These are phyloP conservation scores for Harpagifer antarcticus DNA, from an alignment of 2,797 vertebrate species.

Conservation along the genomic window DNA sequence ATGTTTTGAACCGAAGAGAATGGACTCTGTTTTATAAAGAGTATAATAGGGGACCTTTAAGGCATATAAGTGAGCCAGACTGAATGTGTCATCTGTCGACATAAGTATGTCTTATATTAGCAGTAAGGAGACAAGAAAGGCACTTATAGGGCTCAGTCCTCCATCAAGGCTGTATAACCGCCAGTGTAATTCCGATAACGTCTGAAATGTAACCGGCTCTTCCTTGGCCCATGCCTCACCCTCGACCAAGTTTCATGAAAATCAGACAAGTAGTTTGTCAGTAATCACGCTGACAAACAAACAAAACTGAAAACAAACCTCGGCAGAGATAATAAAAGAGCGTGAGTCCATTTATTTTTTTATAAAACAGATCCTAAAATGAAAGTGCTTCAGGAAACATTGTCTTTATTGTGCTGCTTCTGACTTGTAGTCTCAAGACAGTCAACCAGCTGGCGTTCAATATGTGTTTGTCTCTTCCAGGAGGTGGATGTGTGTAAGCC, in stretches of 20 bases:
- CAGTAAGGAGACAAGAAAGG: background rate
- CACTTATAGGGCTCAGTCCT: no score
- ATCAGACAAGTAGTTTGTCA: no score
- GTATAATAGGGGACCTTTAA: no score
- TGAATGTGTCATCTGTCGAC: background rate
- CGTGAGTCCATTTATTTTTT: background rate
- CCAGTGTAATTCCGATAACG: no score
- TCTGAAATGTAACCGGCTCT: no score
- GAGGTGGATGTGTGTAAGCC: constrained; percentile 84
- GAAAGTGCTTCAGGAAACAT: background rate
- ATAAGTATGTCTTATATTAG: background rate
- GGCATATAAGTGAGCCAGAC: background rate
- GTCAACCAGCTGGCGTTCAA: background rate
- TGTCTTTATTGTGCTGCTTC: background rate
- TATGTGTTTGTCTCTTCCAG: constrained; percentile 54
- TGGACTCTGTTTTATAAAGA: no score
- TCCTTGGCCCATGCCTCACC: no score
- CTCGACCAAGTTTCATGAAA: no score
- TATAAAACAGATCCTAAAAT: background rate
- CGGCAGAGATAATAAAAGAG: background rate
- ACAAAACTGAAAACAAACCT: no score
- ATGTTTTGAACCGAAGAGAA: no score
- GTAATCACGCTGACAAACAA: no score
- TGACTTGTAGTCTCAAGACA: background rate
- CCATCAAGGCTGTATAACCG: no score